Evolutionary conservation across 2,797 vertebrate genomes (phyloP), one percentile per base, ranked within the genome.

Genomic region (Salmo trutta): DNA sequence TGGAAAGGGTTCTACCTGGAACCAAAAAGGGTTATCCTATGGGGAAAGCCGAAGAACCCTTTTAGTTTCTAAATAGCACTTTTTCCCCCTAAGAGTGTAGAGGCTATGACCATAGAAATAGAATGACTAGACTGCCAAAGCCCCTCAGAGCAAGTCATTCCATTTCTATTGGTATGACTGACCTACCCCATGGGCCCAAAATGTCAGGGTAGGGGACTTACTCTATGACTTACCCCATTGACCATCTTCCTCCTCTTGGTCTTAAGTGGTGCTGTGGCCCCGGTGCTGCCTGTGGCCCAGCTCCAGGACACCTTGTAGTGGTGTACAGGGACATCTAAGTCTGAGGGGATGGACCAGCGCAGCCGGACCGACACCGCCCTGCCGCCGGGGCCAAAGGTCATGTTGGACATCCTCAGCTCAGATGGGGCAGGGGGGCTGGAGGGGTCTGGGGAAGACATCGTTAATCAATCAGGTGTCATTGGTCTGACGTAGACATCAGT

Each of bases 241-340:
- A 95, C 92, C 1, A 90, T 96, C 93, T 96, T 97, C 75, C 95
- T 96, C 86, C 94, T 94, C 89, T 95, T 98, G 86, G 95, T 95
- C 84, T 94, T 94, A 0, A 95, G 88, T 0, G 94, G 94, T 10
- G 93, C 90, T 0, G 91, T 82, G 0, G 93, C 86, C 84, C 93
- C 94, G 82, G 92, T 91, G 0, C 82, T 82, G 10, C 88, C 59
- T 19, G 59, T 91, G 0, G 91, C 94, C 96, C 96, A 96, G 88
- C 94, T 97, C 97, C 97, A 98, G 80, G 95, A 95, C 17, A 97
- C 94, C 87, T 95, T 97, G 91, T 96, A 97, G 93, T 98, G 96
- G 75, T 97, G 96, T 4, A 98, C 88, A 0, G 97, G 96, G 47
- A 97, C 91, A 73, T 98, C 96, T 3, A 93, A 94, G 52, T 98